Percentiles rank a stretch among this genome's conserved stretches.
phyloP scores from a whole-genome alignment of 2,888 invertebrate genomes.

The Chrysolina haemoptera region DNA sequence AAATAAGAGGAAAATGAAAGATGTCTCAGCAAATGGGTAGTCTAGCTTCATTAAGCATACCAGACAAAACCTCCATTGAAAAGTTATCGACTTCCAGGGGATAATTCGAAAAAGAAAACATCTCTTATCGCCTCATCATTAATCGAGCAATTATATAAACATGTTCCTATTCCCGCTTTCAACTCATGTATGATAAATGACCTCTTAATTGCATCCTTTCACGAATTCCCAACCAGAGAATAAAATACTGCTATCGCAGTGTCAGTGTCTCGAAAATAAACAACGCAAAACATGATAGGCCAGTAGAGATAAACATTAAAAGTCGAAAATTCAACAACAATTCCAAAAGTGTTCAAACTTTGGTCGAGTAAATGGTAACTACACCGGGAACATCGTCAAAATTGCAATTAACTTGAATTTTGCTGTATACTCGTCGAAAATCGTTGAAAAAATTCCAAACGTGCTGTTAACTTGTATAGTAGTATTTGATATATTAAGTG shows the following conservation, averaged over 20 bases:
- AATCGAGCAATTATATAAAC: slow-evolving; percentile 21
- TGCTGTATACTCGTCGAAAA: too few relatives aligned
- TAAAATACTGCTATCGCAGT: slow-evolving; percentile 35
- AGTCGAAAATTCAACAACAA: too few relatives aligned
- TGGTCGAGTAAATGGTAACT: too few relatives aligned
- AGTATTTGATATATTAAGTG: too few relatives aligned
- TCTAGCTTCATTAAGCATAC: not conserved
- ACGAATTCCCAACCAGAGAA: slow-evolving; percentile 32
- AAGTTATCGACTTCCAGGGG: slow-evolving; percentile 3
- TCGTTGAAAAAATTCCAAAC: too few relatives aligned
- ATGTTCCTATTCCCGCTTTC: slow-evolving; percentile 20
- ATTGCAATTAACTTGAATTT: too few relatives aligned
- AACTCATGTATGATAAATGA: slow-evolving; percentile 44
- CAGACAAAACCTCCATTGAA: not conserved
- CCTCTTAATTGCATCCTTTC: slow-evolving; percentile 47
- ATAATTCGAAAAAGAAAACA: slow-evolving; percentile 7
- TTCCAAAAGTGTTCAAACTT: too few relatives aligned
- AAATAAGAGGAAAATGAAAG: not conserved
- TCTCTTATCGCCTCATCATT: slow-evolving; percentile 17
- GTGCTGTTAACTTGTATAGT: too few relatives aligned
- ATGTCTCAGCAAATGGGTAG: not conserved
- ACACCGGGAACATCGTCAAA: too few relatives aligned
- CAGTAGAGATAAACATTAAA: too few relatives aligned
- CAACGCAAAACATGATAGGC: slow-evolving; percentile 43
- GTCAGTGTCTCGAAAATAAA: slow-evolving; percentile 43